A percentile compares a stretch with the other conserved stretches of the same genome.
Evolutionary conservation across 2,113 vertebrate species (phyloP).

Genomic region (Hemibagrus wyckioides): DNA sequence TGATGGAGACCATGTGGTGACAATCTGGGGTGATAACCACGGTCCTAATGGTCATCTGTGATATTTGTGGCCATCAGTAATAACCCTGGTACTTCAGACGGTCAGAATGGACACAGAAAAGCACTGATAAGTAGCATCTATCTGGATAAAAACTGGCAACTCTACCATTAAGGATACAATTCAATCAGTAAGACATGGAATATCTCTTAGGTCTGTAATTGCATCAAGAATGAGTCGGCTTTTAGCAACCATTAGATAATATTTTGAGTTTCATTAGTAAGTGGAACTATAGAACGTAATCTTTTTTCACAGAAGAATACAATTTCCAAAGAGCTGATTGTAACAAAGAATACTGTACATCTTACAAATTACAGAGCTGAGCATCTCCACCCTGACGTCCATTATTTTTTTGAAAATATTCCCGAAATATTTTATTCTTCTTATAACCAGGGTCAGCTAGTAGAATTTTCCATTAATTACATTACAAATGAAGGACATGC

Average conservation of each 20-base stretch:
- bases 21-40: neutral
- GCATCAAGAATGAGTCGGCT: neutral
- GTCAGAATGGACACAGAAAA: neutral
- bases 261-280: neutral
- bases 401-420: neutral
- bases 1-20: neutral
- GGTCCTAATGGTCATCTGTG: neutral
- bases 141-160: neutral
- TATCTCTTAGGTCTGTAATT: neutral
- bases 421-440: neutral
- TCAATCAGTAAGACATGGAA: neutral
- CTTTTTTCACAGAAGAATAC: neutral
- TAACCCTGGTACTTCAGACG: neutral
- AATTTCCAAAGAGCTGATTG: neutral
- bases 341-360: neutral
- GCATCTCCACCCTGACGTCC: neutral
- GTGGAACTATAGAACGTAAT: neutral
- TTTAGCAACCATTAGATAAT: neutral
- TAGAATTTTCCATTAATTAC: neutral
- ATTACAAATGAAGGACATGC: neutral
- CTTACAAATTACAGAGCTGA: neutral
- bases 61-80: neutral
- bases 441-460: neutral
- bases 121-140: neutral
- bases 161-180: neutral